These are phyloP conservation scores for Macrosiphum euphorbiae DNA, from an alignment of 2,888 invertebrate species.

Conservation along the genomic window DNA sequence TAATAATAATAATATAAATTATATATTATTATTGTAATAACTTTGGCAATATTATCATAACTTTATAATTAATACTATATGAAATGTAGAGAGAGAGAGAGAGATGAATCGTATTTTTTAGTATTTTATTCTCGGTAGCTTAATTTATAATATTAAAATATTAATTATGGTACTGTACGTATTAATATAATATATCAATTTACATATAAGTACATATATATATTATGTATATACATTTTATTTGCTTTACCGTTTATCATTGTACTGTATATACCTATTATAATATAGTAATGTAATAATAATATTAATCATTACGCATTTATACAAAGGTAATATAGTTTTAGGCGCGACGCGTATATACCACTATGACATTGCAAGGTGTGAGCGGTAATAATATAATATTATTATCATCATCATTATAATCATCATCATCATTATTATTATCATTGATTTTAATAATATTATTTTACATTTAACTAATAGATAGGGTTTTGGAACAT, in stretches of 20 bases:
- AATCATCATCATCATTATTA: neutral
- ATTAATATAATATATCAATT: neutral
- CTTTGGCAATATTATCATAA: conserved; percentile 6
- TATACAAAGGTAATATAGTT: neutral
- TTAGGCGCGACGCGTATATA: neutral
- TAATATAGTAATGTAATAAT: neutral
- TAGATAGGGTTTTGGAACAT: conserved; percentile 48
- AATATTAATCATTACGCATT: neutral
- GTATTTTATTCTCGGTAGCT: conserved; percentile 12
- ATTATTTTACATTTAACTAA: neutral
- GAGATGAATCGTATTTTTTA: conserved; percentile 34
- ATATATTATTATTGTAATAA: conserved; percentile 26
- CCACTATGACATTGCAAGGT: neutral
- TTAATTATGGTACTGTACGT: neutral
- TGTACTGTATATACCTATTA: neutral
- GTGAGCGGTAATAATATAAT: neutral
- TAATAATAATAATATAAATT: neutral
- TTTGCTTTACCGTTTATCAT: neutral
- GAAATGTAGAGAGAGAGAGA: neutral
- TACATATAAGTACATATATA: neutral
- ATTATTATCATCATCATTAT: neutral
- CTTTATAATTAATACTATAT: neutral
- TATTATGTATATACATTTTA: neutral
- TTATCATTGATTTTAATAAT: neutral
- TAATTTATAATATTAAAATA: neutral